Conservation (phyloP, 1,140 invertebrate genomes). For the Nasonia longicornis region DNA sequence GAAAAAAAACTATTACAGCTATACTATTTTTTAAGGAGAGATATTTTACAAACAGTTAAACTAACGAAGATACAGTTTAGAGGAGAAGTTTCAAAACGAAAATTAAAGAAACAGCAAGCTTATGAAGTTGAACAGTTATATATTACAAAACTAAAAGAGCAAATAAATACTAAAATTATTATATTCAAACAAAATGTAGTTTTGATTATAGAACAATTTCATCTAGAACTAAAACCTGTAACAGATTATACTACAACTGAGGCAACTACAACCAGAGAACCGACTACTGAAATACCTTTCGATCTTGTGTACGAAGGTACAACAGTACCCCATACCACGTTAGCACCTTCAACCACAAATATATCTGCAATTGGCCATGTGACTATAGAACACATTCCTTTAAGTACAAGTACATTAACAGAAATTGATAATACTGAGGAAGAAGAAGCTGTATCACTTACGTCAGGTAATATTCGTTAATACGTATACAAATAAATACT, state of each 20-base stretch:
- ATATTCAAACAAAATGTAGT: slow-evolving; percentile 9
- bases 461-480: no score
- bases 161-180: not conserved
- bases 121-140: not conserved
- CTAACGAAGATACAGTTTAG: not conserved
- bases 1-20: not conserved
- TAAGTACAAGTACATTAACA: not conserved
- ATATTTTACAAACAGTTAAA: slow-evolving; percentile 7
- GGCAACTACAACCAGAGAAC: not conserved
- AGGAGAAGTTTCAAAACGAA: not conserved
- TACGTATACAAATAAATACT: no score
- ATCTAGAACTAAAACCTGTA: not conserved
- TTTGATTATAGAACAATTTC: not conserved
- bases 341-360: not conserved
- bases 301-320: not conserved
- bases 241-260: not conserved
- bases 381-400: not conserved
- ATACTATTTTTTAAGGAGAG: not conserved
- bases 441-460: no score
- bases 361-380: not conserved
- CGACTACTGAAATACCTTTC: not conserved
- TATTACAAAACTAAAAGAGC: not conserved
- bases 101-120: not conserved
- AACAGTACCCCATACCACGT: not conserved
- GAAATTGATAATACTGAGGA: not conserved